phyloP scores from a whole-genome alignment of 2,888 invertebrate genomes.

The Melieria picta region DNA sequence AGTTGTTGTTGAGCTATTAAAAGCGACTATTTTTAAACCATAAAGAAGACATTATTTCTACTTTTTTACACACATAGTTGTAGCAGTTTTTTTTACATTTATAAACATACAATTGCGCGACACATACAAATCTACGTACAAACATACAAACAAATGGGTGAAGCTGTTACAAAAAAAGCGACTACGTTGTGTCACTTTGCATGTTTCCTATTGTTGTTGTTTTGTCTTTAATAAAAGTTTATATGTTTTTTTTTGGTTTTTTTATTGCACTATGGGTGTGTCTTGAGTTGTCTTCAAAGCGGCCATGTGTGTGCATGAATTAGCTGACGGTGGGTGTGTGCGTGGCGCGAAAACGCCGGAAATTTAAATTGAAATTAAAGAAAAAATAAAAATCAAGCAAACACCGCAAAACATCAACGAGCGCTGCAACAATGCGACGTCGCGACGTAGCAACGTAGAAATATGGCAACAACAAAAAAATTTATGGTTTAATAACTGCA shows the following conservation, averaged over 20 bases:
- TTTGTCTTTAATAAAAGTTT: too few relatives aligned
- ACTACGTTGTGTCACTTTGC: too few relatives aligned
- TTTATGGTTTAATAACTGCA: constrained; percentile 40
- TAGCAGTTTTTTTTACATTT: neutral
- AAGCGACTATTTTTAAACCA: too few relatives aligned
- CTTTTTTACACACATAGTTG: neutral
- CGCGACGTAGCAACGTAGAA: too few relatives aligned
- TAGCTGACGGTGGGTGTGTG: constrained; percentile 26
- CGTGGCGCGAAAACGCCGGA: constrained; percentile 26
- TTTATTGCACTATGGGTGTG: neutral
- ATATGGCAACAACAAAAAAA: constrained; percentile 10
- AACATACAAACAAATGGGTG: too few relatives aligned
- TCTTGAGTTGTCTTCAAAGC: neutral
- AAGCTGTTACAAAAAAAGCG: too few relatives aligned
- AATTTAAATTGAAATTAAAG: constrained; percentile 27
- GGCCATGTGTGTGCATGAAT: neutral
- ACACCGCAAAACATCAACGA: neutral
- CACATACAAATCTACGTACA: too few relatives aligned
- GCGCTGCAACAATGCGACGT: too few relatives aligned
- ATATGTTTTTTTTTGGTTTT: too few relatives aligned
- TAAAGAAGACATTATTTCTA: neutral
- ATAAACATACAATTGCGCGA: too few relatives aligned
- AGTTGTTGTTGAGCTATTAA: too few relatives aligned
- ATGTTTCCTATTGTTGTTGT: too few relatives aligned
- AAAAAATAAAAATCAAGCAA: constrained; percentile 6